phyloP scores from a whole-genome alignment of 2,797 vertebrate genomes.

The Gallinago solitaria region DNA sequence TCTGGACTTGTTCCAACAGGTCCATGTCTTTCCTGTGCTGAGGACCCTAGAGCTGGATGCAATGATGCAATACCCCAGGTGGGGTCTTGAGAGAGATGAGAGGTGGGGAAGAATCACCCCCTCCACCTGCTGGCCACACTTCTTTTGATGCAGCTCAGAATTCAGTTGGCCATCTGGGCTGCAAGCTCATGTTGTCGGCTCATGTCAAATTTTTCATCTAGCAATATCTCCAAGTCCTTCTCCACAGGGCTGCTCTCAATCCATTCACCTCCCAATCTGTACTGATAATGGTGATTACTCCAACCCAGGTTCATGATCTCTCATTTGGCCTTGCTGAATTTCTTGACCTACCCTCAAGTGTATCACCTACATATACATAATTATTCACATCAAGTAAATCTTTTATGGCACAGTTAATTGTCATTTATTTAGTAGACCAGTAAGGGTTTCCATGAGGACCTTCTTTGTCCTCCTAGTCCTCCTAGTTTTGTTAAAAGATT shows the following conservation, averaged over 20 bases:
- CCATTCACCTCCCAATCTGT: neutral
- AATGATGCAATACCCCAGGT: neutral
- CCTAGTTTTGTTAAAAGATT: neutral
- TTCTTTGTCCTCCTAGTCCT: neutral
- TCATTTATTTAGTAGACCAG: neutral
- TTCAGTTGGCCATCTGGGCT: rapidly evolving
- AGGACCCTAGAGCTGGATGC: rapidly evolving
- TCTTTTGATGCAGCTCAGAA: neutral
- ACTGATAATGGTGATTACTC: neutral
- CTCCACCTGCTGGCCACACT: neutral
- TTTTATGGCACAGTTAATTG: neutral
- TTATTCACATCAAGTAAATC: neutral
- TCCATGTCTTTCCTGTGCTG: neutral
- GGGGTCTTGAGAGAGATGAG: rapidly evolving
- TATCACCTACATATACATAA: neutral
- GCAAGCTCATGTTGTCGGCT: rapidly evolving
- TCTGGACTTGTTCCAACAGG: rapidly evolving
- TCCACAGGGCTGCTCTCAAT: neutral
- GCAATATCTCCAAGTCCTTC: neutral
- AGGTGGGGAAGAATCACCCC: neutral
- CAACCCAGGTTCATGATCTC: neutral
- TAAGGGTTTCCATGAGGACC: neutral
- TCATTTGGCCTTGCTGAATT: neutral
- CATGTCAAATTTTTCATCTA: neutral
- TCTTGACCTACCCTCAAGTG: neutral